phyloP scores from a whole-genome alignment of 2,888 invertebrate species.

The Scaptomyza flava region DNA sequence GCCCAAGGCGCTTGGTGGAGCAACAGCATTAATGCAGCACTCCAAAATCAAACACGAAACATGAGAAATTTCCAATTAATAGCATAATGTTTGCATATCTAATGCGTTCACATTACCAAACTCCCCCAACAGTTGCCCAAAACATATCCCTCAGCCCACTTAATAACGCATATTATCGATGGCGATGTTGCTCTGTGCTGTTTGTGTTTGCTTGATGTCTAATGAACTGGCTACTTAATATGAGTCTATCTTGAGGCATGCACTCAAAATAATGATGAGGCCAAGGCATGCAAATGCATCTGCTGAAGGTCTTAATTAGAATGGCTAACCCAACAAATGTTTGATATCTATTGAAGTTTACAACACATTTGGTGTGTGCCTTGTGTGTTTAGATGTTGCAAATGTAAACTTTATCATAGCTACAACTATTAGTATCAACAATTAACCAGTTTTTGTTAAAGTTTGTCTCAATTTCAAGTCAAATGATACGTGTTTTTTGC shows the following conservation, averaged over 20 bases:
- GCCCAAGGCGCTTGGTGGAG: constrained; percentile 25
- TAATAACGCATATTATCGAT: constrained; percentile 68
- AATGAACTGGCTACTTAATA: constrained; percentile 59
- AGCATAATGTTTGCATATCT: constrained; percentile 65
- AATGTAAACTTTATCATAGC: not conserved
- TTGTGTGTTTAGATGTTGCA: not conserved
- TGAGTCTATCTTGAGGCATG: constrained; percentile 26
- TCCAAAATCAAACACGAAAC: constrained; percentile 53
- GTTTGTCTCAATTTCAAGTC: constrained; percentile 1
- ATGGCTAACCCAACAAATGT: not conserved
- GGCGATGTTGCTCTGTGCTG: constrained; percentile 13
- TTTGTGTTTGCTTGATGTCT: constrained; percentile 32
- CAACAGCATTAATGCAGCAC: constrained; percentile 27
- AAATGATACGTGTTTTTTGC: constrained; percentile 2
- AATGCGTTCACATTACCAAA: constrained; percentile 37
- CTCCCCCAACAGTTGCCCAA: constrained; percentile 11
- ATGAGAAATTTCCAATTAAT: constrained; percentile 68
- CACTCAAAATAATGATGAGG: constrained; percentile 45
- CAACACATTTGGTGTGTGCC: not conserved
- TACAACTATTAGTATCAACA: not conserved
- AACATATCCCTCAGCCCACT: constrained; percentile 43
- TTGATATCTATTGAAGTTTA: not conserved
- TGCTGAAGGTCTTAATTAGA: not conserved
- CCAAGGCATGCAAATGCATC: constrained; percentile 1
- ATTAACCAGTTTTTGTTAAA: not conserved